Base-by-base conservation (phyloP, 35 echinoderm and acorn worm species). In the Ophioderma brevispina region DNA sequence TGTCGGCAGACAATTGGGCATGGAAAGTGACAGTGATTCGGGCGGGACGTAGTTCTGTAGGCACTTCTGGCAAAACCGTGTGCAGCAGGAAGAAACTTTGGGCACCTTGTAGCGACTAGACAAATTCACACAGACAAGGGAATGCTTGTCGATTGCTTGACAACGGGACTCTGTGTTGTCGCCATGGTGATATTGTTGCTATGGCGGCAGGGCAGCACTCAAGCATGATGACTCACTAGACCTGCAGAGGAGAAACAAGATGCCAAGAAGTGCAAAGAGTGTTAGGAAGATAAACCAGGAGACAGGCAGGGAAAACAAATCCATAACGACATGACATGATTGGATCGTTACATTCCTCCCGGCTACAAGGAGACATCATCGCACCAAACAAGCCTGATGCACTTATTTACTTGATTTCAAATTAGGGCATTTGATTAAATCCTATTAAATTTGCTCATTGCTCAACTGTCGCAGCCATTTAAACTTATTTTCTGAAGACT, bases 131-230 rank as follows among this genome's bases (percentile, higher is more conserved):
- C 96, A 98, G 0, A 95, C 93, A 36, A 98, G 88, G 84, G 95
- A 98, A 81, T 95, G 96, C 76, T 94, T 98, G 90, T 98, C 96
- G 81, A 98, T 98, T 98, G 96, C 86, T 95, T 94, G 93, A 98
- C 91, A 38, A 98, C 96, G 30, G 96, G 96, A 87, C 96, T 98
- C 92, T 89, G 91, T 42, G 93, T 87, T 75, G 96, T 82, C 41
- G 96, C 96, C 96, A 98, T 98, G 76, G 79, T 88, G 88, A 88
- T 85, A 32, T 56, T 31, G 80, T 40, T 79, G 42, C 36, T 63
- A 85, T 37, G 34, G 56, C 83, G 52, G 83, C 63, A 85, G 34
- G 52, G 83, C 63, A 85, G 34, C 83, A 85, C 83, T 64, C n/a
- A 64, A 59, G 83, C 52, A 13, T 64, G 49, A 85, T 85, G 83